Evolutionary conservation across 2,113 vertebrate species (phyloP), one percentile per base, ranked within the genome.

Genomic region (Thamnaconus septentrionalis): DNA sequence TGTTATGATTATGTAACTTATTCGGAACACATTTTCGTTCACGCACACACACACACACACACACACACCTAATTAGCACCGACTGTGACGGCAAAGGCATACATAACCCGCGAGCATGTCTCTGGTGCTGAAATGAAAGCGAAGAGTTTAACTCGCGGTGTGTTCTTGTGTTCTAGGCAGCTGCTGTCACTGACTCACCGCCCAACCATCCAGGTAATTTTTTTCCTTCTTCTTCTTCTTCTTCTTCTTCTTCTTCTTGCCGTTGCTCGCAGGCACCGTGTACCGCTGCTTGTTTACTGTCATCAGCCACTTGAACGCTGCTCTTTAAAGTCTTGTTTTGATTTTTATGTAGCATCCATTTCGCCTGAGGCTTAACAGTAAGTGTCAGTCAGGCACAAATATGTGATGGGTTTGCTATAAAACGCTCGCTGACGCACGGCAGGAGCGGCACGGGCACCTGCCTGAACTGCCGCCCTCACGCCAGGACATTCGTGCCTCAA

Each of bases 121-220:
- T 31, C 18, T 31, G 18, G 18, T 31, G 18, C 18, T 31, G 18
- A 31, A 31, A 31, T 31, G 18, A 31, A 31, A 31, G 18, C 18
- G 18, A 69, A 48, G 55, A 58, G 4, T 66, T 61, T 75, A 10
- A 65, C 39, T 9, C 51, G 6, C 12, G 48, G 53, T 75, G 50
- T 81, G 69, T 90, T 7, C 48, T 83, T 76, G 31, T 78, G 77
- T 82, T 82, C 56, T 41, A 91, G 90, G 82, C 85, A 67, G 62
- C 80, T 58, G 75, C 80, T 84, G 88, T 82, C 78, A 91, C 88
- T 31, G 83, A 88, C 42, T 78, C 84, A 69, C 85, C 88, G 3
- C 60, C 58, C 12, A 79, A 80, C 39, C 52, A 83, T 80, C 77
- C 82, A 88, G 90, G 90, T 91, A 91, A 75, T 69, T 75, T 53